phyloP scores from a whole-genome alignment of 2,797 vertebrate genomes.

The Gorsachius magnificus region DNA sequence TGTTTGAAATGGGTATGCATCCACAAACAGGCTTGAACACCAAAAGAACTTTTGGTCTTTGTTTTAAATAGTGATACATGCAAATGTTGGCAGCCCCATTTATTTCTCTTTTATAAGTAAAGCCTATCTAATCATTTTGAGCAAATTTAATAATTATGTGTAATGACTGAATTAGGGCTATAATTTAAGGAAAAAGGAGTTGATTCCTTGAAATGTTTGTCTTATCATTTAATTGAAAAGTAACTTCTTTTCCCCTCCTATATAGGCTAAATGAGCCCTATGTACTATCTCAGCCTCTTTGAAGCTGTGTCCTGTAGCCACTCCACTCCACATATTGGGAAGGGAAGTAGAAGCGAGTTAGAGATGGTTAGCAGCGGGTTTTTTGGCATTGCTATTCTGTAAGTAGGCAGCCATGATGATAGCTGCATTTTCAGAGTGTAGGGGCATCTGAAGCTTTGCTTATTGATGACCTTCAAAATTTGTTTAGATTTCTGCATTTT shows the following conservation, averaged over 20 bases:
- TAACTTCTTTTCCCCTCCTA: slow-evolving; percentile 32
- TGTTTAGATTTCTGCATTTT: background rate
- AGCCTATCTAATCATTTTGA: slow-evolving; percentile 73
- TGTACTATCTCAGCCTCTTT: slow-evolving; percentile 2
- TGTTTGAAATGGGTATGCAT: background rate
- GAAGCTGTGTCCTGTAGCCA: background rate
- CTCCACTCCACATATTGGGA: background rate
- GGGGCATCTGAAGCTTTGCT: background rate
- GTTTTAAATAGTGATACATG: slow-evolving; percentile 16
- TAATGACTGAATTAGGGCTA: slow-evolving; percentile 75
- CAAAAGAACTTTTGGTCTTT: background rate
- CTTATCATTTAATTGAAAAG: slow-evolving; percentile 78
- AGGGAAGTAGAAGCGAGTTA: background rate
- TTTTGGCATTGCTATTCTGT: background rate
- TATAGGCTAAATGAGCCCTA: slow-evolving; percentile 9
- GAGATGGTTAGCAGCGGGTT: background rate
- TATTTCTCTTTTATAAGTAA: slow-evolving; percentile 69
- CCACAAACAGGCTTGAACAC: background rate
- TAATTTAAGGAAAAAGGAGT: slow-evolving; percentile 67
- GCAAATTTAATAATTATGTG: slow-evolving; percentile 73
- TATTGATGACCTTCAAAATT: background rate
- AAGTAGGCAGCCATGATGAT: background rate
- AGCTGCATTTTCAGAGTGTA: background rate
- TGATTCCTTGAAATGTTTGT: slow-evolving; percentile 67
- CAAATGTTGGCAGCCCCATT: slow-evolving; percentile 24